Conservation (phyloP, 64 coral and sea anemone genomes). For the Montipora capricornis region DNA sequence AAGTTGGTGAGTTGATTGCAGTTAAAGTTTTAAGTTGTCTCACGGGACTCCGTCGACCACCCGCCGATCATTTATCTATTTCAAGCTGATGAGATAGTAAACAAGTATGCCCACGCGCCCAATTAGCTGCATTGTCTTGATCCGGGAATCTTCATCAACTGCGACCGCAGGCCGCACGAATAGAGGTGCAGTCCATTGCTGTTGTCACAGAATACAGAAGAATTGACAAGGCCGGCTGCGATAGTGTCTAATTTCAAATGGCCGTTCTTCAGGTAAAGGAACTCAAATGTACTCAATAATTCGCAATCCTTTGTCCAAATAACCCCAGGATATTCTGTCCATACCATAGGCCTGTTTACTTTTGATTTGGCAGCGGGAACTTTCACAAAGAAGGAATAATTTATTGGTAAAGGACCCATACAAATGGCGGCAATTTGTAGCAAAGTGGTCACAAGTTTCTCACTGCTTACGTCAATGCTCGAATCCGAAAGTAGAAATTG, state of each 20-base stretch:
- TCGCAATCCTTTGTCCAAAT: conserved; percentile 34
- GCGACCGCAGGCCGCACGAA: conserved; percentile 80
- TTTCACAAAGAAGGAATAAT: conserved; percentile 39
- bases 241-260: conserved; percentile 76
- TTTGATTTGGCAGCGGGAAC: conserved; percentile 22
- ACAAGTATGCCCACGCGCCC: conserved; percentile 67
- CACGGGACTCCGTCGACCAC: conserved; percentile 31
- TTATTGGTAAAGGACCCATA: conserved; percentile 45
- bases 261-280: conserved; percentile 85
- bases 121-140: conserved; percentile 68
- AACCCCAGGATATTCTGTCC: conserved; percentile 22
- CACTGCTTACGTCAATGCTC: conserved; percentile 26
- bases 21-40: conserved; percentile 58
- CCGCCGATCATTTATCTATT: conserved; percentile 83
- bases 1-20: conserved; percentile 41
- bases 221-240: conserved; percentile 23
- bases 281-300: conserved; percentile 56
- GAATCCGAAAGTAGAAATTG: conserved; percentile 40
- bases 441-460: conserved; percentile 10
- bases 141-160: conserved; percentile 78
- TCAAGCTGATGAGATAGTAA: conserved; percentile 90
- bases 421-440: conserved; percentile 44
- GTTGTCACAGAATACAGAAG: conserved; percentile 61
- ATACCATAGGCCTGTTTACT: conserved; percentile 37
- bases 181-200: conserved; percentile 38